Evolutionary conservation across 2,113 vertebrate genomes (phyloP).

Genomic region (Passer montanus): DNA sequence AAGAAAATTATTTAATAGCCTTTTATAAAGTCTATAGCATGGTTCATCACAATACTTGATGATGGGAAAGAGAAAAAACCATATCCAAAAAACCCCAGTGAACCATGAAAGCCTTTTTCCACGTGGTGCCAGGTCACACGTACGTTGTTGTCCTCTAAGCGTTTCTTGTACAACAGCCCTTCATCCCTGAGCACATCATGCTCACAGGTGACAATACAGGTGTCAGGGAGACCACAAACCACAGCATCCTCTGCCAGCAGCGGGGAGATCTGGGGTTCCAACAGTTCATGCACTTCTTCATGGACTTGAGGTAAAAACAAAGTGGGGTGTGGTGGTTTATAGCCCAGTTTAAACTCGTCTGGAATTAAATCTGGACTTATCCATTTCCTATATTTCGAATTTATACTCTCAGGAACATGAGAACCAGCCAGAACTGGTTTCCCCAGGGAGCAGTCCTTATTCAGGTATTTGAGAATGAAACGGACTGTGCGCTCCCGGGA

Average conservation of each 20-base stretch:
- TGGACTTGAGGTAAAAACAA: neutral
- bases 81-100: neutral
- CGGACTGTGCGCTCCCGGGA: neutral
- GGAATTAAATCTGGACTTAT: slow-evolving; percentile 17
- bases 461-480: slow-evolving; percentile 11
- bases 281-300: neutral
- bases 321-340: neutral
- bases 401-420: neutral
- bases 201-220: slow-evolving; percentile 29
- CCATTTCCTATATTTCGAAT: neutral
- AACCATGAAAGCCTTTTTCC: neutral
- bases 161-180: neutral
- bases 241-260: slow-evolving; percentile 33
- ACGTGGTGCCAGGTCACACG: neutral
- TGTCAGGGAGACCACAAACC: neutral
- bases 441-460: neutral
- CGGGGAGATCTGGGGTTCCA: neutral
- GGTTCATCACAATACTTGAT: neutral
- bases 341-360: neutral
- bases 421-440: neutral
- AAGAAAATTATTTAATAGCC: neutral
- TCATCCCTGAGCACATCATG: slow-evolving; percentile 15
- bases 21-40: neutral
- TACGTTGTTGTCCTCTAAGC: neutral
- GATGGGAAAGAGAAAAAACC: slow-evolving; percentile 40